Evolutionary conservation across 1,140 invertebrate species (phyloP).

Genomic region (Diachasma alloeum): DNA sequence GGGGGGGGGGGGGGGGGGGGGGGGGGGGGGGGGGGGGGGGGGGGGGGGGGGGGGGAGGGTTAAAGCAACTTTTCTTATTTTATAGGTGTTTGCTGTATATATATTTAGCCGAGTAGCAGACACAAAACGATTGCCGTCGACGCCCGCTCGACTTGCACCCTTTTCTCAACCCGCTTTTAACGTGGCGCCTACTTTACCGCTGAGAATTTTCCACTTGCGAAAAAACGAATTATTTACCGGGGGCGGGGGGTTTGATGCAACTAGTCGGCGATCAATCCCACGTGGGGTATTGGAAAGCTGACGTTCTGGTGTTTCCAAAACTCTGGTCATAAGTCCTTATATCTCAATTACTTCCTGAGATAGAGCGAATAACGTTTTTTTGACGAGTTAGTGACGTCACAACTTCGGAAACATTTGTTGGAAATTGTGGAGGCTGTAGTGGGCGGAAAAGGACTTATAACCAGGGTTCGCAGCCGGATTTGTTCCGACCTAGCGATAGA

Average conservation of each 20-base stretch:
- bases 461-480: neutral
- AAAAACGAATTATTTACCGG: neutral
- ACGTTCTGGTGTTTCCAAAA: neutral
- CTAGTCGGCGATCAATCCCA: neutral
- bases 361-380: neutral
- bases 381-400: neutral
- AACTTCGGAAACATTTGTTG: neutral
- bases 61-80: conserved; percentile 15
- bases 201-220: neutral
- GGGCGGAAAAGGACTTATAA: neutral
- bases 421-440: neutral
- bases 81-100: conserved; percentile 43
- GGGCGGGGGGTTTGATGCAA: too few species aligned
- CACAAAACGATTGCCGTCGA: conserved; percentile 57
- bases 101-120: conserved; percentile 56
- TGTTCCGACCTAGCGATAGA: neutral
- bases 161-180: conserved; percentile 18
- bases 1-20: too few species aligned
- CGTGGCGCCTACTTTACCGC: conserved; percentile 11
- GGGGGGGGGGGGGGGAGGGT: neutral
- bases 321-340: neutral
- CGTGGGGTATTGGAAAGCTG: neutral
- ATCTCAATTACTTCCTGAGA: neutral
- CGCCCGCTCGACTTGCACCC: conserved; percentile 34
- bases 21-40: too few species aligned